Evolutionary conservation across 2,888 invertebrate genomes (phyloP), one percentile per base, ranked within the genome.

Genomic region (Perizoma flavofasciatum): DNA sequence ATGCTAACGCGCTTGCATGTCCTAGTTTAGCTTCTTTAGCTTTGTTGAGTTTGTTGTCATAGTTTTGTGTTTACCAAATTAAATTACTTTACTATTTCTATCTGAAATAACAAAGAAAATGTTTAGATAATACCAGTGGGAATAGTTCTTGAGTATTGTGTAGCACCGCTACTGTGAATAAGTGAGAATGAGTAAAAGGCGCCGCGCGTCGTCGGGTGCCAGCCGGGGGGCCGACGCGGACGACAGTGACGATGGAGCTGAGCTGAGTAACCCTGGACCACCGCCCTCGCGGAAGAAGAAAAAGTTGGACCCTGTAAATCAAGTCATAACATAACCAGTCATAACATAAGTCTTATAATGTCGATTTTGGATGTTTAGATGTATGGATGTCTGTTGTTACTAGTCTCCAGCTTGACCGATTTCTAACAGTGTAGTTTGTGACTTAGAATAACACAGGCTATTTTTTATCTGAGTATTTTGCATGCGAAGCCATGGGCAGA

Each of bases 121-220:
- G 50, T 6, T 6, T 11, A 22, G 6, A 10, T 46, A 34, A 51
- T 34, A 11, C 37, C 6, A 48, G 37, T 10, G 33, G 10, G 4
- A 6, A 4, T 10, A 48, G 8, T 22, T 33, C n/a, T 11, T 41
- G 5, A 7, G 44, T 11, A 40, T 49, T 52, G 47, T 37, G 46
- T 50, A 46, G 32, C 34, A 10, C 6, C 11, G 33, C 33, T n/a
- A n/a, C 9, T 43, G 48, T 39, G 37, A 46, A 54, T 10, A 48
- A 34, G 35, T 34, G 22, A 72, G 61, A 58, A 95, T 97, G 95
- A 96, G 95, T 86, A 96, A 97, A 83, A 93, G 97, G 77, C 94
- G 96, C 71, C 94, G 97, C 71, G 96, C 96, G 48, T 97, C 96
- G 66, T 97, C 97, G n/a, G 96, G 95, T 57, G 95, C 96, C 1